These are phyloP conservation scores for Altica lythri DNA, from an alignment of 2,888 invertebrate species.

Conservation along the genomic window DNA sequence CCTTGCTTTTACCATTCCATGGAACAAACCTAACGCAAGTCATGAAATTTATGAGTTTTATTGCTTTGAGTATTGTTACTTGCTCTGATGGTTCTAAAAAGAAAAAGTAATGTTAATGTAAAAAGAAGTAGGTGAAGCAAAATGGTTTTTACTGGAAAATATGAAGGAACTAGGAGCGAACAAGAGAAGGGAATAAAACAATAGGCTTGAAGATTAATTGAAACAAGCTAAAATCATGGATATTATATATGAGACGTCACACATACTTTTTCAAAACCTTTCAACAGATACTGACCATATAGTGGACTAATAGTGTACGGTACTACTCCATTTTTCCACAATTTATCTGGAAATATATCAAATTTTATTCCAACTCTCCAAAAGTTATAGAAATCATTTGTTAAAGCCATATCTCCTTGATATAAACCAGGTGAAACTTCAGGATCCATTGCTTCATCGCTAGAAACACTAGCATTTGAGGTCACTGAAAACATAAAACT, in stretches of 20 bases:
- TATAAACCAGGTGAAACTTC: conserved; percentile 69
- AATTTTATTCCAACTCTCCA: conserved; percentile 68
- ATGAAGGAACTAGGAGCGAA: too few species aligned
- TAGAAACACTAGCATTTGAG: conserved; percentile 35
- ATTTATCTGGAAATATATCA: conserved; percentile 67
- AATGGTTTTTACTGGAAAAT: too few species aligned
- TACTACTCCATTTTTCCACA: conserved; percentile 68
- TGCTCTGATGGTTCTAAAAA: conserved; percentile 62
- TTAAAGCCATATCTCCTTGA: conserved; percentile 72
- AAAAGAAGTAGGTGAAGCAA: too few species aligned
- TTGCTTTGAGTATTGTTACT: conserved; percentile 64
- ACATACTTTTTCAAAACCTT: too few species aligned
- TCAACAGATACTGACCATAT: conserved; percentile 62
- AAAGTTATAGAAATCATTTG: conserved; percentile 64
- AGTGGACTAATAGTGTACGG: conserved; percentile 68
- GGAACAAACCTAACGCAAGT: conserved; percentile 69
- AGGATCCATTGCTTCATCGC: conserved; percentile 60
- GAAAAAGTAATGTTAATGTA: too few species aligned
- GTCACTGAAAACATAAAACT: conserved; percentile 28
- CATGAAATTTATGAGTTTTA: conserved; percentile 66
- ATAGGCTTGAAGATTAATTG: too few species aligned
- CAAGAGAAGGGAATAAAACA: too few species aligned
- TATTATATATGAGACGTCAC: too few species aligned
- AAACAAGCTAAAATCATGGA: too few species aligned
- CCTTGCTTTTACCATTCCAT: conserved; percentile 67